Conservation (phyloP, 37 sponge, comb jelly and placozoan genomes). For the Axinella damicornis region DNA sequence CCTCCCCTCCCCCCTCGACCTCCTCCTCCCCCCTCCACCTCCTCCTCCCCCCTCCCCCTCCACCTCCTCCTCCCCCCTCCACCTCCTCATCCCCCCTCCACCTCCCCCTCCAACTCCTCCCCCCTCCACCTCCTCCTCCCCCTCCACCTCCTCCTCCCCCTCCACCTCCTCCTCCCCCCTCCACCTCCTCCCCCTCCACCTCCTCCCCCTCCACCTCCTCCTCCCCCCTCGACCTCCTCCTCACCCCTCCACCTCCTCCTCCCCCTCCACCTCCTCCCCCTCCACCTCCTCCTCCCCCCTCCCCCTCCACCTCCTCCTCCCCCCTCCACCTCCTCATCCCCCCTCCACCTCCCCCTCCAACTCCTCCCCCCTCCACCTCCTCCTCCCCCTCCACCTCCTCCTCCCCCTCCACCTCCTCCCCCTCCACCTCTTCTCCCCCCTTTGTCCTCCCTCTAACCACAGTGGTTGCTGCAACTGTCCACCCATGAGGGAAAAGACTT, state of each 20-base stretch:
- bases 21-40: background rate
- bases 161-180: background rate
- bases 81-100: background rate
- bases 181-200: background rate
- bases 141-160: background rate
- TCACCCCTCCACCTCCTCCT: background rate
- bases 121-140: background rate
- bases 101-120: too few species aligned
- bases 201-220: background rate
- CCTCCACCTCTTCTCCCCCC: background rate
- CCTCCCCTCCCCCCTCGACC: too few species aligned
- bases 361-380: background rate
- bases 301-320: background rate
- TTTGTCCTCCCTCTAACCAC: background rate
- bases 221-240: background rate
- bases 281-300: background rate
- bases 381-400: background rate
- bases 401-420: background rate
- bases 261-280: background rate
- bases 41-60: background rate
- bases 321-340: background rate
- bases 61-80: background rate
- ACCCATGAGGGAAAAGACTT: slow-evolving; percentile 48
- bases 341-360: background rate
- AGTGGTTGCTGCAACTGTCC: slow-evolving; percentile 60